These are phyloP conservation scores for Stratiolaelaps scimitus DNA, from an alignment of 1,140 invertebrate species.

Conservation along the genomic window DNA sequence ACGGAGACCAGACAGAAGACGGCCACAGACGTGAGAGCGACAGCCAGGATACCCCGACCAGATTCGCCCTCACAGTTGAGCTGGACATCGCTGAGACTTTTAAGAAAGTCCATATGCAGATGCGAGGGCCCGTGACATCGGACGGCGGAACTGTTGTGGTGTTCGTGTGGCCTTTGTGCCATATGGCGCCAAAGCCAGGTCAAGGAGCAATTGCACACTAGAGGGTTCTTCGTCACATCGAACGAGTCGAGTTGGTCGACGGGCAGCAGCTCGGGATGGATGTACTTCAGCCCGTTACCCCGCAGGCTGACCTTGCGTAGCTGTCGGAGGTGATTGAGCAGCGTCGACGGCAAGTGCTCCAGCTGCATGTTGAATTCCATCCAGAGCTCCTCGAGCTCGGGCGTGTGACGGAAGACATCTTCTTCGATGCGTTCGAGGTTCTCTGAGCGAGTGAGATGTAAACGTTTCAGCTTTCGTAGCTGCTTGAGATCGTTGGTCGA, in stretches of 20 bases:
- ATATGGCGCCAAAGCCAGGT: conserved; percentile 65
- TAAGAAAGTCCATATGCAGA: conserved; percentile 15
- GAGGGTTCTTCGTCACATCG: conserved; percentile 60
- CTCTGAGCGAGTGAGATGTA: conserved; percentile 39
- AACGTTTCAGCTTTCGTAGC: conserved; percentile 32
- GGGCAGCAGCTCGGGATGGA: conserved; percentile 31
- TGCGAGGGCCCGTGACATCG: conserved; percentile 6
- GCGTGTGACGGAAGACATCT: conserved; percentile 39
- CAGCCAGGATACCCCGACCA: conserved; percentile 13
- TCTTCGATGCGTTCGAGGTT: conserved; percentile 38
- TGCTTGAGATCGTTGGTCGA: conserved; percentile 33
- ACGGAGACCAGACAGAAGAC: conserved; percentile 8
- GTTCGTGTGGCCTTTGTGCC: neutral
- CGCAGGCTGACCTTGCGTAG: conserved; percentile 52
- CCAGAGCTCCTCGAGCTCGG: conserved; percentile 54
- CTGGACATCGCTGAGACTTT: conserved; percentile 23
- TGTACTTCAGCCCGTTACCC: conserved; percentile 34
- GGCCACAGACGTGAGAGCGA: neutral
- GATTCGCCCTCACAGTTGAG: conserved; percentile 13
- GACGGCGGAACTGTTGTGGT: conserved; percentile 25
- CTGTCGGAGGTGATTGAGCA: conserved; percentile 54
- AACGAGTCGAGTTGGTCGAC: conserved; percentile 36
- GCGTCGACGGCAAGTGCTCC: conserved; percentile 48
- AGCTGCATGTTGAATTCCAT: conserved; percentile 43
- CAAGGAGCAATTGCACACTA: conserved; percentile 72